Conservation (phyloP, 2,888 invertebrate species). For the Callinectes sapidus region DNA sequence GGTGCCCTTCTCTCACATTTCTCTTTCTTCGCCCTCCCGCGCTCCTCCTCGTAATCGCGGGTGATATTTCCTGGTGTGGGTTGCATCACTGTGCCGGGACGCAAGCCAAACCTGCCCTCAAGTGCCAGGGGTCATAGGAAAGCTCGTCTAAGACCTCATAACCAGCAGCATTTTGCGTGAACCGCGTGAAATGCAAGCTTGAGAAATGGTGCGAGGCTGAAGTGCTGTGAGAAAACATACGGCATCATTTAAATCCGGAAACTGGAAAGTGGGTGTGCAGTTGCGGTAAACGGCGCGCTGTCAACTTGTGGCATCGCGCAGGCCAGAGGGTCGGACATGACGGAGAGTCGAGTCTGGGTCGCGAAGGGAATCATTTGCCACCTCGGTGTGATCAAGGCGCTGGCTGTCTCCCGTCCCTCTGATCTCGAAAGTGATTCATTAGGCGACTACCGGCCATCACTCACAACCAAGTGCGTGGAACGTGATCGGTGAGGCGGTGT, state of each 20-base stretch:
- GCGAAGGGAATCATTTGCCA: constrained; percentile 68
- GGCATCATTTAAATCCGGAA: background rate
- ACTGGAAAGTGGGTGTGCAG: background rate
- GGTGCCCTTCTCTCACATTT: background rate
- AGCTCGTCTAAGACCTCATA: background rate
- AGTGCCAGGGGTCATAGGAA: constrained; percentile 28
- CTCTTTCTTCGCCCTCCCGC: constrained; percentile 40
- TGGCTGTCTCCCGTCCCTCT: constrained; percentile 50
- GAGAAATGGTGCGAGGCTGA: background rate
- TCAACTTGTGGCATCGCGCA: constrained; percentile 40
- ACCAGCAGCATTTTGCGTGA: background rate
- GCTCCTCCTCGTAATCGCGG: constrained; percentile 54
- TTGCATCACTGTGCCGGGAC: constrained; percentile 57
- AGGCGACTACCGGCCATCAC: constrained; percentile 40
- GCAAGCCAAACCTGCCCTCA: constrained; percentile 36
- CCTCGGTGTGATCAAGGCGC: constrained; percentile 56
- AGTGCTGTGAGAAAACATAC: background rate
- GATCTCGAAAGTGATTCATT: constrained; percentile 49
- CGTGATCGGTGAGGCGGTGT: constrained; percentile 41
- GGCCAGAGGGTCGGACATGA: constrained; percentile 55
- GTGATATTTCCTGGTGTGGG: constrained; percentile 66
- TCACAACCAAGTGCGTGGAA: constrained; percentile 41
- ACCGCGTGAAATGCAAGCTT: background rate
- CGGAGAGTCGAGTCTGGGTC: constrained; percentile 55
- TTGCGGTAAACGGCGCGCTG: background rate